These are phyloP conservation scores for Baryphthengus martii DNA, from an alignment of 2,113 vertebrate genomes.

Conservation along the genomic window DNA sequence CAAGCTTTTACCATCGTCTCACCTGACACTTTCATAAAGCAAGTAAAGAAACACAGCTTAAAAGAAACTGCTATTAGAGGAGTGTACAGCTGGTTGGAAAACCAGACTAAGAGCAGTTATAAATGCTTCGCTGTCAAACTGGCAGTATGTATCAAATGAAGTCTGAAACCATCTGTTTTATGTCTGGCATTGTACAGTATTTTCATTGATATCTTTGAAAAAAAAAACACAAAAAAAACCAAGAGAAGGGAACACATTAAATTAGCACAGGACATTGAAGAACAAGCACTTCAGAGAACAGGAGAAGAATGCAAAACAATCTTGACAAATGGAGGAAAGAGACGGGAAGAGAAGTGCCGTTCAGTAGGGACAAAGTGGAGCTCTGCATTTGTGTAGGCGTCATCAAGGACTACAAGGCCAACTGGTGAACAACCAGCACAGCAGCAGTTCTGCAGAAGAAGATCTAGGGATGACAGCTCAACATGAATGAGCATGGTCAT, in stretches of 20 bases:
- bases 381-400: background rate
- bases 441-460: background rate
- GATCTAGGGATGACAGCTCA: background rate
- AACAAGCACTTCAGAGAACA: constrained; percentile 10
- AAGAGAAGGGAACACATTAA: constrained; percentile 26
- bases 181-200: constrained; percentile 54
- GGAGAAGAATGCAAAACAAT: constrained; percentile 36
- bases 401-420: background rate
- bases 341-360: background rate
- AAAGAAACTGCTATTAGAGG: constrained; percentile 30
- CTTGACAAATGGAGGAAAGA: background rate
- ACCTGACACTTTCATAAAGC: constrained; percentile 45
- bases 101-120: constrained; percentile 47
- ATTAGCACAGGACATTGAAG: constrained; percentile 51
- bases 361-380: background rate
- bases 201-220: constrained; percentile 48
- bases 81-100: constrained; percentile 42
- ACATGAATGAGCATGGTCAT: background rate
- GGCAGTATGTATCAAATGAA: constrained; percentile 49
- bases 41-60: background rate
- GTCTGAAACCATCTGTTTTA: constrained; percentile 66
- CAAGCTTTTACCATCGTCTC: constrained; percentile 4
- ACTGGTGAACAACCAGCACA: background rate
- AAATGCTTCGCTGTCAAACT: constrained; percentile 58
- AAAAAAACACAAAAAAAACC: background rate